These are phyloP conservation scores for Dallia pectoralis DNA, from an alignment of 2,797 vertebrate species.

Conservation along the genomic window DNA sequence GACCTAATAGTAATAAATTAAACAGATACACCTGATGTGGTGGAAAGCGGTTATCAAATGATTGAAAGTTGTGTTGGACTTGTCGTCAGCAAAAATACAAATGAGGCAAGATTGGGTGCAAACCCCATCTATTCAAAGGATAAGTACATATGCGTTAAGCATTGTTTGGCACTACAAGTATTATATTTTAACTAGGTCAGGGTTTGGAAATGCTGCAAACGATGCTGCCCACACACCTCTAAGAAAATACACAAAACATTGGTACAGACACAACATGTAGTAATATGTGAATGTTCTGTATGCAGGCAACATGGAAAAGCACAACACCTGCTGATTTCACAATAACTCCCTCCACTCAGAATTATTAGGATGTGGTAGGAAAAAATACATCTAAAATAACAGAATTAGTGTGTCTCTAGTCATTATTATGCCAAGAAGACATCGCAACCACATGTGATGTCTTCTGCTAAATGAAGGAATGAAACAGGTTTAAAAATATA, in stretches of 20 bases:
- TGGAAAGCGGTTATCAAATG: not conserved
- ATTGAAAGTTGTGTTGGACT: not conserved
- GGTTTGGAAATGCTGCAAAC: not conserved
- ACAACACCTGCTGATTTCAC: not conserved
- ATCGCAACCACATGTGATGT: not conserved
- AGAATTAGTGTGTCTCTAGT: not conserved
- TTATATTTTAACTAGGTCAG: not conserved
- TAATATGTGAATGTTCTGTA: not conserved
- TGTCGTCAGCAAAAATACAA: not conserved
- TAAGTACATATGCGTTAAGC: not conserved
- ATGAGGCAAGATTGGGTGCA: not conserved
- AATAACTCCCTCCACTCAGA: not conserved
- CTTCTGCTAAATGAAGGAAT: not conserved
- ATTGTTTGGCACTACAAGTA: not conserved
- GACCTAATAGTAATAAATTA: conserved; percentile 43
- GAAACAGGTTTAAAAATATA: conserved; percentile 7
- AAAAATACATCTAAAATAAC: not conserved
- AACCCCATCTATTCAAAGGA: not conserved
- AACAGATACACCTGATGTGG: not conserved
- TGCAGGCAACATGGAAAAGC: not conserved
- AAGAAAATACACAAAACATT: not conserved
- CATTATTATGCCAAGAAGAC: not conserved
- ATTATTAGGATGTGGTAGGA: not conserved
- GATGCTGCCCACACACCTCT: not conserved
- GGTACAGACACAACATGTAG: not conserved